Conservation (phyloP, 2,888 invertebrate species). For the Nomada ferruginata region DNA sequence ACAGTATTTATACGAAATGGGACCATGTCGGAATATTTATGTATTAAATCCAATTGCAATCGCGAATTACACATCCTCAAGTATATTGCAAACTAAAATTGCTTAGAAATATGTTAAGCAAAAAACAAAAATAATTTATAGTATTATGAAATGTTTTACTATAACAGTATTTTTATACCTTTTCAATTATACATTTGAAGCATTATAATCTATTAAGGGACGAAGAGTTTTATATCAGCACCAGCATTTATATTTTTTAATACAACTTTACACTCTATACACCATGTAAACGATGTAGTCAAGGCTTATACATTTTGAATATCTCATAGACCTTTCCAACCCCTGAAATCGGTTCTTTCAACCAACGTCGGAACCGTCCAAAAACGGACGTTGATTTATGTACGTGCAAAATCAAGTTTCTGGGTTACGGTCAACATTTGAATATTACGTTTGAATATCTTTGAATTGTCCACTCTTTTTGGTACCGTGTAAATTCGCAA, state of each 20-base stretch:
- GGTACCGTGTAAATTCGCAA: not conserved
- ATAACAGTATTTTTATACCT: too few relatives aligned
- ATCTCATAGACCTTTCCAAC: constrained; percentile 40
- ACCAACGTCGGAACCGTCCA: constrained; percentile 51
- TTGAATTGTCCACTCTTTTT: constrained; percentile 38
- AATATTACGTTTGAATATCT: constrained; percentile 80
- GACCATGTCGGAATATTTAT: too few relatives aligned
- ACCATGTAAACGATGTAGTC: constrained; percentile 20
- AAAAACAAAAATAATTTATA: too few relatives aligned
- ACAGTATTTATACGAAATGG: too few relatives aligned
- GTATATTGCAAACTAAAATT: too few relatives aligned
- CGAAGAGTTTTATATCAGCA: not conserved
- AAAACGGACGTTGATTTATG: constrained; percentile 75
- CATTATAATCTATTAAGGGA: not conserved
- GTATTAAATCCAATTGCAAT: too few relatives aligned
- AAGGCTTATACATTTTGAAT: constrained; percentile 62
- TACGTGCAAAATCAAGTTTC: constrained; percentile 76
- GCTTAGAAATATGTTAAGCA: too few relatives aligned
- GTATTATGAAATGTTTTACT: too few relatives aligned
- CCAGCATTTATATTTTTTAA: not conserved
- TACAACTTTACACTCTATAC: not conserved
- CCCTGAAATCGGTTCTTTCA: constrained; percentile 52
- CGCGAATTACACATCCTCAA: too few relatives aligned
- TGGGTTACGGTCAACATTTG: constrained; percentile 77
- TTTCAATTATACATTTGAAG: not conserved